Evolutionary conservation across 2,113 vertebrate species (phyloP), one percentile per base, ranked within the genome.

Genomic region (Poecilia latipinna): DNA sequence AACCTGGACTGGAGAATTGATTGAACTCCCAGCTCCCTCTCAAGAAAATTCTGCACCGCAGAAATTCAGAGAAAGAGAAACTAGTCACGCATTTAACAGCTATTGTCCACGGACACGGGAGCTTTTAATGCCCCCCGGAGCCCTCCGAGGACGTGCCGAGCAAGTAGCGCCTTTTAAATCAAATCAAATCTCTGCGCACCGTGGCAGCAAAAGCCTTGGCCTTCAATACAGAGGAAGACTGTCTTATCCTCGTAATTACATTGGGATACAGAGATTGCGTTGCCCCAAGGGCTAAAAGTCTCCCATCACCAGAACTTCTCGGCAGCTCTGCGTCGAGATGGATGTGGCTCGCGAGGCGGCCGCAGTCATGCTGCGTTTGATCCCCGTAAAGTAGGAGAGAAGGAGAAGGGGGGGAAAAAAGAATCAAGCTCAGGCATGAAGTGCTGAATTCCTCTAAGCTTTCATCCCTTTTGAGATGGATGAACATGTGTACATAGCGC

Each of bases 241-340:
- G 72, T 75, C 87, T 89, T 78, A 83, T 88, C 82, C 88, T 62
- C 68, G 79, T 91, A 90, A 92, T 91, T 90, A 89, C 85, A 74
- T 65, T 87, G 85, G 89, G 82, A 90, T 86, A 86, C 81, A 82
- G 84, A 89, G 85, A 89, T 88, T 87, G 83, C 35, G 57, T 78
- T 86, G 90, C 91, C 51, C 84, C 68, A 72, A 5, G 86, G 91
- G 85, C 64, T 69, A 42, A 85, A 87, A 71, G 24, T 66, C 65
- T 90, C 71, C 79, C 82, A 67, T 68, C 39, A 22, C 83, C 75
- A 28, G 76, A 82, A 84, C 71, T 70, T 83, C 68, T 79, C 69
- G 64, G 80, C 7, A 63, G 80, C 7, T 19, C 75, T 72, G 75
- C 70, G 48, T 75, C 6, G 13, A 72, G 31, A 72, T 82, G 61